These are phyloP conservation scores for Stictonetta naevosa DNA, from an alignment of 2,113 vertebrate species.

Conservation along the genomic window DNA sequence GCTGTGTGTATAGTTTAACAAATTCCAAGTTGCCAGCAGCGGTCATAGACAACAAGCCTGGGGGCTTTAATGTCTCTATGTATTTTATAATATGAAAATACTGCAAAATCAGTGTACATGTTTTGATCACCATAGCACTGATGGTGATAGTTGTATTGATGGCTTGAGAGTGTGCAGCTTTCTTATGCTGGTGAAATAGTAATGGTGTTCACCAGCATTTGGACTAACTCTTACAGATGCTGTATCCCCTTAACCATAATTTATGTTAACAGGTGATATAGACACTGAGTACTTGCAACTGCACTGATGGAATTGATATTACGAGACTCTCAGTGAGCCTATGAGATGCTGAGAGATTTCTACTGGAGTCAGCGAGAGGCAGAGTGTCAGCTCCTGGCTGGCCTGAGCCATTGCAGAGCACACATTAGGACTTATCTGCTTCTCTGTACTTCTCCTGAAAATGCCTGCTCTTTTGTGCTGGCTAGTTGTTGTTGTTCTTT, in stretches of 20 bases:
- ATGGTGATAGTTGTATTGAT: neutral
- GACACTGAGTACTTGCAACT: neutral
- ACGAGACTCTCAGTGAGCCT: neutral
- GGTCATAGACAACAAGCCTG: neutral
- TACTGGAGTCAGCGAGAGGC: neutral
- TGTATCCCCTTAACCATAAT: neutral
- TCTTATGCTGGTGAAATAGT: neutral
- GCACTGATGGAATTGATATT: neutral
- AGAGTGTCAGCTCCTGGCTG: constrained; percentile 1
- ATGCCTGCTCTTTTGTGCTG: neutral
- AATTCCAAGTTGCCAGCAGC: neutral
- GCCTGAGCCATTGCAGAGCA: constrained; percentile 10
- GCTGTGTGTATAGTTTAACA: neutral
- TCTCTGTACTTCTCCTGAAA: constrained; percentile 2
- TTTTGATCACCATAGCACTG: neutral
- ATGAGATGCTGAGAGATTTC: neutral
- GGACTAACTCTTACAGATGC: neutral
- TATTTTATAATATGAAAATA: neutral
- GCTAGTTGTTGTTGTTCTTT: neutral
- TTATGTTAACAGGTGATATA: neutral
- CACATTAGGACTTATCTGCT: constrained; percentile 12
- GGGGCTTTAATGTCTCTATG: neutral
- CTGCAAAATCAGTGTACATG: neutral
- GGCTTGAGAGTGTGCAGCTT: neutral
- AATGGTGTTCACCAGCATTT: neutral